phyloP scores from a whole-genome alignment of 2,113 vertebrate species.

The Sarotherodon lohbergeri region DNA sequence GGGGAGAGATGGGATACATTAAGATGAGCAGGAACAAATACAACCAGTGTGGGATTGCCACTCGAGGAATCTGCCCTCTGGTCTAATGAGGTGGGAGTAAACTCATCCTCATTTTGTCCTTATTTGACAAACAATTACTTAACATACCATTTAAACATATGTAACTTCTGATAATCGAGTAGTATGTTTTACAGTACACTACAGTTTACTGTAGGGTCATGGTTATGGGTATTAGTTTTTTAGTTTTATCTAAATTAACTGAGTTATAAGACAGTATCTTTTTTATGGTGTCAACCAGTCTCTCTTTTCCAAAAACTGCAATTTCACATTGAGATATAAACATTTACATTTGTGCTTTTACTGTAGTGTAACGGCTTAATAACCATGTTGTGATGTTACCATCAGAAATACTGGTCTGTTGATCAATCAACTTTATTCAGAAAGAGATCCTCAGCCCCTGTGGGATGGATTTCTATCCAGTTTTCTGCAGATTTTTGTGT shows the following conservation, averaged over 20 bases:
- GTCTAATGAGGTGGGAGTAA: background rate
- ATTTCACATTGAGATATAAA: background rate
- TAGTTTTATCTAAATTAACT: background rate
- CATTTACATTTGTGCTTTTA: accelerated
- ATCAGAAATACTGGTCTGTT: background rate
- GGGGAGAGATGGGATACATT: background rate
- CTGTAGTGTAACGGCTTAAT: background rate
- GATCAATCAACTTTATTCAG: background rate
- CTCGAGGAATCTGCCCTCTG: background rate
- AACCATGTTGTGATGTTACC: background rate
- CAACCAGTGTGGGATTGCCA: background rate
- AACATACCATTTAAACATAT: background rate
- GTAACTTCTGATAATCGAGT: background rate
- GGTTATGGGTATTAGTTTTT: background rate
- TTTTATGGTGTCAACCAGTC: background rate
- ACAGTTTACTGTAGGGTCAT: background rate
- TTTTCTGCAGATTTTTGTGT: background rate
- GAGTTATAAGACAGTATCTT: background rate
- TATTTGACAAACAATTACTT: background rate
- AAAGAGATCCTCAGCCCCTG: background rate
- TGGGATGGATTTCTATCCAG: background rate
- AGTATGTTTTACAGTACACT: background rate
- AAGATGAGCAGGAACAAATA: background rate
- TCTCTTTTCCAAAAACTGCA: background rate
- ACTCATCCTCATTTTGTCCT: background rate